Percentiles rank a stretch among this genome's conserved stretches.
Evolutionary conservation across 2,888 invertebrate genomes (phyloP).

Genomic region (Meliscaeva auricollis): DNA sequence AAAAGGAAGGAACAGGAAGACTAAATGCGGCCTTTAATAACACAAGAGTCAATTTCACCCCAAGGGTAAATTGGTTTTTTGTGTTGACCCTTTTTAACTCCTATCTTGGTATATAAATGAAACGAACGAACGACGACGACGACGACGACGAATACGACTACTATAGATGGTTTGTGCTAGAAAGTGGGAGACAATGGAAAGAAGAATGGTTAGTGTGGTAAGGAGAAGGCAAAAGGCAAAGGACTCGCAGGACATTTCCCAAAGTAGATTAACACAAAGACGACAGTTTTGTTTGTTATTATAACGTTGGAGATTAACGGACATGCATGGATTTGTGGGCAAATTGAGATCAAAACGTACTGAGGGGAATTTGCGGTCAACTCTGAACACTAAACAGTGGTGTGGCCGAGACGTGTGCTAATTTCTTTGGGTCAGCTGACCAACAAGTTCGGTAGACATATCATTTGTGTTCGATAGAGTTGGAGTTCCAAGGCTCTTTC

Average conservation of each 20-base stretch:
- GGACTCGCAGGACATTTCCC: slow-evolving; percentile 57
- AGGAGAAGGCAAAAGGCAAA: not conserved
- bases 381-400: slow-evolving; percentile 10
- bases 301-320: slow-evolving; percentile 73
- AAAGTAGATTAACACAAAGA: slow-evolving; percentile 75
- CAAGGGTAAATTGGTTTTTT: slow-evolving; percentile 72
- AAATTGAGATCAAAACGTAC: slow-evolving; percentile 65
- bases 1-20: slow-evolving; percentile 73
- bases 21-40: slow-evolving; percentile 72
- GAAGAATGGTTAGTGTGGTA: not conserved
- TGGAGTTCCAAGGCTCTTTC: not conserved
- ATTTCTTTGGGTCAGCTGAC: slow-evolving; percentile 69
- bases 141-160: not conserved
- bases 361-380: slow-evolving; percentile 48
- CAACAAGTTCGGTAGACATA: slow-evolving; percentile 47
- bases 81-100: slow-evolving; percentile 69
- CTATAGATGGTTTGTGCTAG: not conserved
- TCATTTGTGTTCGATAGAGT: slow-evolving; percentile 12
- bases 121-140: slow-evolving; percentile 15
- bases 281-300: slow-evolving; percentile 75
- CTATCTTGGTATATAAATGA: slow-evolving; percentile 45
- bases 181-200: slow-evolving; percentile 30
- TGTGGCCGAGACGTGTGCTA: slow-evolving; percentile 48
- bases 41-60: slow-evolving; percentile 74
- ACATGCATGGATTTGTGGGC: slow-evolving; percentile 72